Evolutionary conservation across 1,140 invertebrate genomes (phyloP), one percentile per base, ranked within the genome.

Genomic region (Pissodes strobi): DNA sequence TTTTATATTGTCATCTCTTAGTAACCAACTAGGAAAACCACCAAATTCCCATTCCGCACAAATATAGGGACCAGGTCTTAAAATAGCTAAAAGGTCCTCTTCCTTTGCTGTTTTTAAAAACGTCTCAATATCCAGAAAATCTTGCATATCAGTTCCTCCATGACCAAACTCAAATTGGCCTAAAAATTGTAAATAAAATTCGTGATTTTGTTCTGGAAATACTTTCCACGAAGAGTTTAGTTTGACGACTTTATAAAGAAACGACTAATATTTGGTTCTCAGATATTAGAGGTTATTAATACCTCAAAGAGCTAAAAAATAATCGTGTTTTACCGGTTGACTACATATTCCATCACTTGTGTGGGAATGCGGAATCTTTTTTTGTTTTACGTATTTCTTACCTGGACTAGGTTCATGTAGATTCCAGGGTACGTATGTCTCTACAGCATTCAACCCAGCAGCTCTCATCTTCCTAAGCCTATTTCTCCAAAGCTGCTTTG

Each of bases 351-450:
- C 27, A 30, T 30, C 12, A 30, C n/a, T n/a, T n/a, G n/a, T n/a
- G n/a, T n/a, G n/a, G n/a, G n/a, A 41, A 9, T 41, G 15, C 5
- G n/a, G n/a, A 8, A n/a, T 34, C n/a, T 34, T n/a, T 34, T 34
- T 6, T 34, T n/a, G n/a, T n/a, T 34, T 6, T 6, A 34, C 6
- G 6, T 34, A 8, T 8, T 8, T 34, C 30, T 6, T 41, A 1
- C 86, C 85, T 34, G 58, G 25, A 27, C 22, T n/a, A 10, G 53
- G 88, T 80, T 98, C 92, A 78, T 98, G 95, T 45, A 87, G 82
- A 69, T 91, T 94, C 95, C 95, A 98, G 74, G 96, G 92, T 0
- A 98, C 88, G 75, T 97, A 97, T 90, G 92, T 94, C 68, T 92
- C 88, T 5, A 98, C 84, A 0, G 94, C 85, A 80, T 98, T 96